Conservation (phyloP, 1,140 invertebrate genomes). For the Papilio dardanus region DNA sequence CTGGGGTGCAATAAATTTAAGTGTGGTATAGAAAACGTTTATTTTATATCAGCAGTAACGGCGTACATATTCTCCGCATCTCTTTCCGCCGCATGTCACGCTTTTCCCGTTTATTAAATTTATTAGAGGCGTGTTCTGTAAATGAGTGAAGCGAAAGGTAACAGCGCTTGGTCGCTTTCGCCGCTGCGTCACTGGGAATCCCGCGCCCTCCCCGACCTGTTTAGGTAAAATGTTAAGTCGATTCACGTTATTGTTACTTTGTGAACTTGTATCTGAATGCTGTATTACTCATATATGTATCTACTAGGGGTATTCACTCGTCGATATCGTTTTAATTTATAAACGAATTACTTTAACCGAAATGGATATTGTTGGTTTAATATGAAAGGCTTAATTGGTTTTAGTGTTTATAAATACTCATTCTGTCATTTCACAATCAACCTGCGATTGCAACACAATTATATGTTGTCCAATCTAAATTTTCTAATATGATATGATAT, state of each 20-base stretch:
- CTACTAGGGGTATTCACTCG: background rate
- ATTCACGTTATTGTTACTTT: slow-evolving; percentile 65
- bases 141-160: slow-evolving; percentile 62
- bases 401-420: no score
- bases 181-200: slow-evolving; percentile 64
- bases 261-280: slow-evolving; percentile 51
- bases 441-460: background rate
- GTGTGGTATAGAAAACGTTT: slow-evolving; percentile 44
- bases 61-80: slow-evolving; percentile 50
- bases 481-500: background rate
- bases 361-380: background rate
- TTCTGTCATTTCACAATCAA: background rate
- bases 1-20: slow-evolving; percentile 51
- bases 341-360: background rate
- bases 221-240: slow-evolving; percentile 59
- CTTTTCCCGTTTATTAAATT: slow-evolving; percentile 69
- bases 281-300: no score
- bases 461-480: background rate
- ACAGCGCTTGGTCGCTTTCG: slow-evolving; percentile 52
- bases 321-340: slow-evolving; percentile 21
- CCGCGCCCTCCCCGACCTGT: slow-evolving; percentile 54
- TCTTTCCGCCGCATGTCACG: slow-evolving; percentile 54
- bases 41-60: slow-evolving; percentile 32
- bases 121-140: slow-evolving; percentile 64
- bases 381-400: no score